Conservation (phyloP, 2,797 vertebrate genomes). For the Stomatorhinus walkeri region DNA sequence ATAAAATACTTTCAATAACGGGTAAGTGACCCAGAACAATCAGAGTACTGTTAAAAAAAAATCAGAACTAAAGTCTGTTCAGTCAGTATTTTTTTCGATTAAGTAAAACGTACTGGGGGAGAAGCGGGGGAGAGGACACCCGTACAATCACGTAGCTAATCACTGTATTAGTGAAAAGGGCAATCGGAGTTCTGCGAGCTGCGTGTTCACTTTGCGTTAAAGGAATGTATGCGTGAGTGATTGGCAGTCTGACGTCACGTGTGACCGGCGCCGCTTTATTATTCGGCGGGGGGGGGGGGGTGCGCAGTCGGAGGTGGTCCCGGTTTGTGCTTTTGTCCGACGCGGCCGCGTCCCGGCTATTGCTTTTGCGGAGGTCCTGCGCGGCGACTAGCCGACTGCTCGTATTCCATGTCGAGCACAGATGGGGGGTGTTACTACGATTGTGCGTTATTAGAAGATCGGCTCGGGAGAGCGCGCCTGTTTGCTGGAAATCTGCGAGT, state of each 20-base stretch:
- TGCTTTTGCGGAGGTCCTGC: constrained; percentile 22
- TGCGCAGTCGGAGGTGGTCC: constrained; percentile 18
- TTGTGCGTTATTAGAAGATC: constrained; percentile 1
- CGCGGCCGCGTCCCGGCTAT: constrained; percentile 21
- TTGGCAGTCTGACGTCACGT: constrained; percentile 29
- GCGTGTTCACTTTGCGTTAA: constrained; percentile 19
- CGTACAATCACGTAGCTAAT: constrained; percentile 46
- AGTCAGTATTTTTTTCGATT: constrained; percentile 36
- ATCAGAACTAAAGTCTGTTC: constrained; percentile 36
- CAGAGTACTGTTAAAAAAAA: constrained; percentile 28
- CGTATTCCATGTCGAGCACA: background rate
- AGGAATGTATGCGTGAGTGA: constrained; percentile 38
- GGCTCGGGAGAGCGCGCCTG: background rate
- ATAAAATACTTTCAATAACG: constrained; percentile 24
- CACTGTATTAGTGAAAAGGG: constrained; percentile 39
- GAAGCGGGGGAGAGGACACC: constrained; percentile 41
- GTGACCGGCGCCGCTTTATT: background rate
- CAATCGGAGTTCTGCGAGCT: constrained; percentile 40
- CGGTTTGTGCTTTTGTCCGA: constrained; percentile 52
- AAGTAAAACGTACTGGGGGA: constrained; percentile 41
- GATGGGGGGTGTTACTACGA: background rate
- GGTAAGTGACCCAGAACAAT: constrained; percentile 34
- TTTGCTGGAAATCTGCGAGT: constrained; percentile 23
- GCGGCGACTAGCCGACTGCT: background rate
- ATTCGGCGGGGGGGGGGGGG: background rate